Evolutionary conservation across 2,888 invertebrate genomes (phyloP).

Genomic region (Ectemnius continuus): DNA sequence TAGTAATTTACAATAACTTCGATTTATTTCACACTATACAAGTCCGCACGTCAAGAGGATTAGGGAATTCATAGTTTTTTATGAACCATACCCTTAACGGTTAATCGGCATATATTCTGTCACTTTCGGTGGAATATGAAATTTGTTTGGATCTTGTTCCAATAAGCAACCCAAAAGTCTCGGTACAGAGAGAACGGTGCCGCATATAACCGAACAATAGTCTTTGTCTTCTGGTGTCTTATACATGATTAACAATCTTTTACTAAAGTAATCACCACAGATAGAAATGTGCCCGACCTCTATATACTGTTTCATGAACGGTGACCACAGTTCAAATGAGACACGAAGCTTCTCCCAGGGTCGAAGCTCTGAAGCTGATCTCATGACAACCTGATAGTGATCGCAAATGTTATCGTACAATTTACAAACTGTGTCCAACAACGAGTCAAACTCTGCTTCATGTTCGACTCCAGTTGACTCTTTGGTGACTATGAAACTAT

Average conservation of each 20-base stretch:
- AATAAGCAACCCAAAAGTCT: constrained; percentile 86
- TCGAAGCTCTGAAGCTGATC: constrained; percentile 82
- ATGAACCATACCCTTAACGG: neutral
- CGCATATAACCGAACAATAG: constrained; percentile 86
- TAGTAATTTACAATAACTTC: too few species aligned
- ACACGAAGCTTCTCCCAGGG: constrained; percentile 85
- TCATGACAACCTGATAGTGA: constrained; percentile 83
- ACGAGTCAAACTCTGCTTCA: constrained; percentile 80
- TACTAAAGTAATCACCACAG: constrained; percentile 87
- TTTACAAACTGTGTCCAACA: constrained; percentile 79
- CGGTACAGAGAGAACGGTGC: constrained; percentile 86
- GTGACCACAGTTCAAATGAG: constrained; percentile 87
- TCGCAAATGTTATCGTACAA: constrained; percentile 84
- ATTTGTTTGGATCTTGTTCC: constrained; percentile 81
- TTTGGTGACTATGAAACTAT: constrained; percentile 82
- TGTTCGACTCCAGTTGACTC: constrained; percentile 77
- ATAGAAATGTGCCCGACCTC: constrained; percentile 87
- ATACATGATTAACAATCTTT: constrained; percentile 86
- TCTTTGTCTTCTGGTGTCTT: constrained; percentile 80
- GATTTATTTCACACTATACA: neutral
- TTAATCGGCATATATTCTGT: constrained; percentile 40
- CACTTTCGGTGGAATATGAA: constrained; percentile 66
- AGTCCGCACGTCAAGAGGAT: too few species aligned
- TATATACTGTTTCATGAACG: constrained; percentile 81
- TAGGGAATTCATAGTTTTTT: neutral